Percentiles rank a stretch among this genome's conserved stretches.
Evolutionary conservation across 2,888 invertebrate species (phyloP).

Genomic region (Meliscaeva auricollis): DNA sequence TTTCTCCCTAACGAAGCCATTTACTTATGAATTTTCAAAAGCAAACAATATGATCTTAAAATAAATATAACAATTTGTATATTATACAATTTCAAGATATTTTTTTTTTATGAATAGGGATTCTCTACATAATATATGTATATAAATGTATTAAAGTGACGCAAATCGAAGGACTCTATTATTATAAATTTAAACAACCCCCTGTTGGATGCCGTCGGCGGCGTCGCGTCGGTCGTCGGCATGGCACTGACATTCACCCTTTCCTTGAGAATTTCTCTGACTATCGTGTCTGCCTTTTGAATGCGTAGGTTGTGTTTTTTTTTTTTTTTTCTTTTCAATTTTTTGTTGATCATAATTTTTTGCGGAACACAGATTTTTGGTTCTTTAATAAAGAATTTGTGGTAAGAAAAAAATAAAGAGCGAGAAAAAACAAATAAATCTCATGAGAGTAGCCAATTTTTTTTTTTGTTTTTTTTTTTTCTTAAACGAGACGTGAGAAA

Average conservation of each 20-base stretch:
- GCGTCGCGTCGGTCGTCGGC: neutral
- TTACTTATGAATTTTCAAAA: conserved; percentile 47
- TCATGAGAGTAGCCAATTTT: conserved; percentile 2
- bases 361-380: conserved; percentile 53
- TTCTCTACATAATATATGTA: conserved; percentile 16
- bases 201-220: neutral
- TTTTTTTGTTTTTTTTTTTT: neutral
- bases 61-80: too few relatives aligned
- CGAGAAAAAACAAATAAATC: conserved; percentile 10
- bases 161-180: conserved; percentile 59
- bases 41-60: conserved; percentile 59
- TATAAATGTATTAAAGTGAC: conserved; percentile 49
- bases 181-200: neutral
- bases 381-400: conserved; percentile 39
- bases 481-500: conserved; percentile 11
- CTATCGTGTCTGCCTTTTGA: conserved; percentile 32
- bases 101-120: conserved; percentile 27
- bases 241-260: conserved; percentile 45
- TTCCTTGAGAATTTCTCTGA: conserved; percentile 3
- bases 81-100: neutral
- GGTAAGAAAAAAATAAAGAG: conserved; percentile 18
- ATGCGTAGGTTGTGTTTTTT: conserved; percentile 52
- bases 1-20: conserved; percentile 31
- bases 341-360: conserved; percentile 60
- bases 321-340: conserved; percentile 12